Evolutionary conservation across 1,140 invertebrate species (phyloP).

Genomic region (Drosophila jambulina): DNA sequence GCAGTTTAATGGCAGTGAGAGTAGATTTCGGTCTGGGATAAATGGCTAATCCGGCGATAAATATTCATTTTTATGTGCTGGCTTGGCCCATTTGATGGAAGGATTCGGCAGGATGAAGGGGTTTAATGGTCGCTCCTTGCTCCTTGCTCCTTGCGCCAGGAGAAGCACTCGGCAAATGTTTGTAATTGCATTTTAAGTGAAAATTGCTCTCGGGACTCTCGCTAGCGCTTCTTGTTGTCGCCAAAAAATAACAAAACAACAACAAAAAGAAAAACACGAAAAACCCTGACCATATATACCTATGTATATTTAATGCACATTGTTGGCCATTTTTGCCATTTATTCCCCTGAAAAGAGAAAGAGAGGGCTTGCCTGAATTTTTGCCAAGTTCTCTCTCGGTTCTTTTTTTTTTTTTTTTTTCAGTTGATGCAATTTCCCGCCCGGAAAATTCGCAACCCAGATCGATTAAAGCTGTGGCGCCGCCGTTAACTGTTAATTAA

Average conservation of each 20-base stretch:
- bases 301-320: slow-evolving; percentile 16
- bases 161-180: slow-evolving; percentile 26
- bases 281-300: slow-evolving; percentile 4
- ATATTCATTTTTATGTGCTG: slow-evolving; percentile 30
- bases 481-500: slow-evolving; percentile 23
- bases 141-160: background rate
- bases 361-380: background rate
- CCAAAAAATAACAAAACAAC: background rate
- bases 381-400: background rate
- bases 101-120: slow-evolving; percentile 1
- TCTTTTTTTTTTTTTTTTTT: background rate
- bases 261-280: background rate
- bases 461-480: slow-evolving; percentile 24
- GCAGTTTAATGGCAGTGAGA: background rate
- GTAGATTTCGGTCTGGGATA: slow-evolving; percentile 4
- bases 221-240: slow-evolving; percentile 12
- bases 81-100: slow-evolving; percentile 10
- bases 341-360: background rate
- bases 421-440: slow-evolving; percentile 11
- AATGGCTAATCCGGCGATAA: slow-evolving; percentile 29
- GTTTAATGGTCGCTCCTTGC: slow-evolving; percentile 3
- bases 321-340: slow-evolving; percentile 4
- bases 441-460: slow-evolving; percentile 6
- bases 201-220: slow-evolving; percentile 37
- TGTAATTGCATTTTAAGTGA: slow-evolving; percentile 68